phyloP scores from a whole-genome alignment of 2,113 vertebrate species.

The Poicephalus meyeri region DNA sequence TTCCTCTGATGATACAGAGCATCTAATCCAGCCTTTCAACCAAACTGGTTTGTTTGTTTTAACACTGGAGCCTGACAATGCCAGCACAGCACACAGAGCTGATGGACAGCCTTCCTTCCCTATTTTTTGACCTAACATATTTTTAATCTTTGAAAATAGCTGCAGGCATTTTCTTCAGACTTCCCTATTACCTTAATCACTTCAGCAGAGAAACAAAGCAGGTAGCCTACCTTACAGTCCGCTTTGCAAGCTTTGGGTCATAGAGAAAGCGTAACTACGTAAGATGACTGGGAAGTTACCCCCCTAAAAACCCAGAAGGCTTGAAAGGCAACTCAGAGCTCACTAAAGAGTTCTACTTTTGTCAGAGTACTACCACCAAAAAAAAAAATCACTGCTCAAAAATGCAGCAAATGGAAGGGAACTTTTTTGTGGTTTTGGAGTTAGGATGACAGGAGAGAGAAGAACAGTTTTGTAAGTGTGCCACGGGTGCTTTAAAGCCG shows the following conservation, averaged over 20 bases:
- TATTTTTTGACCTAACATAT: neutral
- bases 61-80: neutral
- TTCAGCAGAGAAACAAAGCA: neutral
- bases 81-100: neutral
- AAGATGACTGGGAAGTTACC: neutral
- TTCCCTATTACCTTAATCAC: neutral
- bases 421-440: neutral
- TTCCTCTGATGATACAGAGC: neutral
- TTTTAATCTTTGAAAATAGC: neutral
- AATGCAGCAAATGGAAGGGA: neutral
- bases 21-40: neutral
- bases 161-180: neutral
- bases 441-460: neutral
- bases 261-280: neutral
- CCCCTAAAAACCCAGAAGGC: neutral
- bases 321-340: neutral
- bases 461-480: neutral
- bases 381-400: neutral
- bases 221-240: neutral
- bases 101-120: neutral
- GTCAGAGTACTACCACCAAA: neutral
- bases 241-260: neutral
- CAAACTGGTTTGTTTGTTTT: neutral
- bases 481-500: neutral
- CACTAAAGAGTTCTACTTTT: neutral